Percentiles rank a stretch among this genome's conserved stretches.
These are phyloP conservation scores for Lutraria lutraria DNA, from an alignment of 2,888 invertebrate genomes.

Conservation along the genomic window DNA sequence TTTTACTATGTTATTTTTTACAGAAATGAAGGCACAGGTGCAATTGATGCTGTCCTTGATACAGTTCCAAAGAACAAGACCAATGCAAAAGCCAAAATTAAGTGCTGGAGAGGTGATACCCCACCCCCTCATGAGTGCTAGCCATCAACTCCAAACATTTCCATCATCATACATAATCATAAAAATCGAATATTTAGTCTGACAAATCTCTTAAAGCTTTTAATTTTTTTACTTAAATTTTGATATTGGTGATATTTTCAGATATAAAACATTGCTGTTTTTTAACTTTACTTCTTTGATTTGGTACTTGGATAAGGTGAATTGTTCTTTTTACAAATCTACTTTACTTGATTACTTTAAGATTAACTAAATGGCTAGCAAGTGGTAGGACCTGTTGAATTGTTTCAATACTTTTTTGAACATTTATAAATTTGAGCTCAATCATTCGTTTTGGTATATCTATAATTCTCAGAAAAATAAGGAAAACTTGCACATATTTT, in stretches of 20 bases:
- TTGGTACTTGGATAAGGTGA: neutral
- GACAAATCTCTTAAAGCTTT: neutral
- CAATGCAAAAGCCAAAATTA: neutral
- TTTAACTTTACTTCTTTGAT: neutral
- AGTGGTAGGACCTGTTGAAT: too few species aligned
- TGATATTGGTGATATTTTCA: neutral
- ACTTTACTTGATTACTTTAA: neutral
- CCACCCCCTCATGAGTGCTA: neutral
- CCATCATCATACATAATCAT: neutral
- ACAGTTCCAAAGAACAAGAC: neutral
- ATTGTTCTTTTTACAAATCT: neutral
- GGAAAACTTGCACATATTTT: too few species aligned
- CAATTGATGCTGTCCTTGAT: neutral
- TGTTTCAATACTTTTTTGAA: too few species aligned
- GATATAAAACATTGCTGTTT: neutral
- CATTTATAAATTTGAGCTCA: too few species aligned
- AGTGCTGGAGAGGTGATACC: neutral
- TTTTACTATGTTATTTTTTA: neutral
- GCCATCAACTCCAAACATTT: neutral
- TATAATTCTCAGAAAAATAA: too few species aligned
- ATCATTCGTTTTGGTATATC: too few species aligned
- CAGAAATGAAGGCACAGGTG: neutral
- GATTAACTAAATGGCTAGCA: too few species aligned
- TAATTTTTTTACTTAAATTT: neutral
- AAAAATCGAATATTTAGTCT: neutral